Evolutionary conservation across 2,797 vertebrate genomes (phyloP), one percentile per base, ranked within the genome.

Genomic region (Crax fasciolata): DNA sequence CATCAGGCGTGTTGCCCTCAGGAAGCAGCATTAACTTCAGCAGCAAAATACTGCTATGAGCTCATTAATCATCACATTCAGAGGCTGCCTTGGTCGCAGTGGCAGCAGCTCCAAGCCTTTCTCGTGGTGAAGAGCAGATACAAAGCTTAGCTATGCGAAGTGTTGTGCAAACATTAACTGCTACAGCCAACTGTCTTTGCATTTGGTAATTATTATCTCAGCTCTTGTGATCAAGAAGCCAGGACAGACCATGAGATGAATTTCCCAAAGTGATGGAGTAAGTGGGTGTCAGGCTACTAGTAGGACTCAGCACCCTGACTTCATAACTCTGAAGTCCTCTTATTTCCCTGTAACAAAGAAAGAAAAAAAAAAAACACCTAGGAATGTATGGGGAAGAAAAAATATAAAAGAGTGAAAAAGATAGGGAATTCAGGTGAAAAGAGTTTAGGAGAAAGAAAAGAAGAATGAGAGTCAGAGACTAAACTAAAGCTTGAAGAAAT

Each of bases 21-120:
- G 96, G 95, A 96, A 97, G 96, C 93, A 95, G 77, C 93, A 95
- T 97, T 97, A 96, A 96, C 94, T 97, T 95, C 95, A 94, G 94
- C 96, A 96, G 94, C 93, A 94, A 97, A 97, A 88, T 81, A 84
- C 74, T 92, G 87, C 95, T 96, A 94, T 72, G 90, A 94, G 95
- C 91, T 97, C 95, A 95, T 96, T 97, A 96, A 97, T 96, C 95
- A 96, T 94, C 95, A 77, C 1, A 1, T 92, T 94, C 57, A 79
- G 93, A 96, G 91, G 76, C 84, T 82, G 94, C 51, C 85, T 90
- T 92, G 91, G 83, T 87, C 90, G 85, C 90, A 83, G 94, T 52
- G 65, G 90, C 92, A 93, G 91, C 91, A 95, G 87, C 80, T 94
- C 89, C 18, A 41, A 17, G 18, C 90, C 74, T 86, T 94, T 90